These are phyloP conservation scores for Augochlorella aurata DNA, from an alignment of 2,888 invertebrate species.

Conservation along the genomic window DNA sequence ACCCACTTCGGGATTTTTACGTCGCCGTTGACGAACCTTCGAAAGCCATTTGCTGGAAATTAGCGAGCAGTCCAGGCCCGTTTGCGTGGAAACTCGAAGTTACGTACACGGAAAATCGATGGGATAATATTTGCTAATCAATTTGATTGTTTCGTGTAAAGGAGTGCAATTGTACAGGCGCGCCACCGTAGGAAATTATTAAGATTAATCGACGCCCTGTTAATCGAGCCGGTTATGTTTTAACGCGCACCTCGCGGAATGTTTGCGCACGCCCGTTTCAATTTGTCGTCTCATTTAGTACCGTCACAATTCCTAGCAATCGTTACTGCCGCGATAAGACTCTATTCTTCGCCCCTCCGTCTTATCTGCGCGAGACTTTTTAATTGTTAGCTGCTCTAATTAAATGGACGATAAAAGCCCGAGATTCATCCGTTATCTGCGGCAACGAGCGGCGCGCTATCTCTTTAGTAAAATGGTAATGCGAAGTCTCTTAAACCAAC, in stretches of 20 bases:
- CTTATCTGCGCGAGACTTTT: neutral
- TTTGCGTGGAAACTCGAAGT: too few species aligned
- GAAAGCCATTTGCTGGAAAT: too few species aligned
- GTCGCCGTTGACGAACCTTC: neutral
- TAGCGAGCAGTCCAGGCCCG: too few species aligned
- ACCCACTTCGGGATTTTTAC: neutral
- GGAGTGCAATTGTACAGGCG: too few species aligned
- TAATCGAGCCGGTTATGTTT: neutral
- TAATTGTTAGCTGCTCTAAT: neutral
- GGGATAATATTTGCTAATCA: too few species aligned
- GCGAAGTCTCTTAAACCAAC: neutral
- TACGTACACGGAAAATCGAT: too few species aligned
- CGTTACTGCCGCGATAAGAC: neutral
- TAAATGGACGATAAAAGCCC: neutral
- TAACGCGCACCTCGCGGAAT: neutral
- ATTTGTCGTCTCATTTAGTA: neutral
- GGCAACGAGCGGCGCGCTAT: neutral
- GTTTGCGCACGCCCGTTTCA: neutral
- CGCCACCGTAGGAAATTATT: too few species aligned
- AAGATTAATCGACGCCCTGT: too few species aligned
- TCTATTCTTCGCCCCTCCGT: neutral
- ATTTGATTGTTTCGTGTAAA: too few species aligned
- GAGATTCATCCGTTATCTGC: neutral
- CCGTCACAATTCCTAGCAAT: neutral
- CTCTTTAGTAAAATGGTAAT: slow-evolving; percentile 1